These are phyloP conservation scores for Dolichallabes microphthalmus DNA, from an alignment of 2,113 vertebrate species.

Conservation along the genomic window DNA sequence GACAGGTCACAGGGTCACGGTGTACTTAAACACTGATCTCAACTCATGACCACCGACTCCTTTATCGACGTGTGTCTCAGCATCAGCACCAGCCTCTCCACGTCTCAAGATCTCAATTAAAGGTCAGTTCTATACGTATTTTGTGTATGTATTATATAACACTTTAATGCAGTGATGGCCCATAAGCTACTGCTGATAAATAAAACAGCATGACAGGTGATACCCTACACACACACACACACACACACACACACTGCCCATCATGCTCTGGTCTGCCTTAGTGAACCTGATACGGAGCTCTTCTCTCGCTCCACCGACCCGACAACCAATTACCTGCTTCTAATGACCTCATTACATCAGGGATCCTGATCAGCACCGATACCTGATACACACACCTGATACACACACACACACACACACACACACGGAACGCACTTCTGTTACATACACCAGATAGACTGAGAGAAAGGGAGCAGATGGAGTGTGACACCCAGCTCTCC, in stretches of 20 bases:
- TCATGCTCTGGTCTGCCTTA: constrained; percentile 13
- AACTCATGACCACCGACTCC: neutral
- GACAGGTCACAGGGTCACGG: neutral
- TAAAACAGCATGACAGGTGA: constrained; percentile 18
- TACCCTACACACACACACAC: constrained; percentile 15
- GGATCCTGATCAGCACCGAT: constrained; percentile 61
- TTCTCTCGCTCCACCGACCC: constrained; percentile 73
- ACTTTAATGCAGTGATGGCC: neutral
- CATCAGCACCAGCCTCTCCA: neutral
- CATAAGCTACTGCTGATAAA: constrained; percentile 8
- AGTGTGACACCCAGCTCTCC: constrained; percentile 4
- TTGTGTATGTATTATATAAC: neutral
- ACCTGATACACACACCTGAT: constrained; percentile 61
- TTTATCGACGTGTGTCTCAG: neutral
- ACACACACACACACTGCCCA: constrained; percentile 10
- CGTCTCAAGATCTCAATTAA: neutral
- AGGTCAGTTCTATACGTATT: neutral
- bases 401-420: constrained; percentile 50
- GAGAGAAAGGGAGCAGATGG: constrained; percentile 56
- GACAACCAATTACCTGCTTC: constrained; percentile 86
- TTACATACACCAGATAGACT: constrained; percentile 56
- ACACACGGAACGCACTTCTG: constrained; percentile 43
- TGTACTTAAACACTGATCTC: neutral
- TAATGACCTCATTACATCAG: constrained; percentile 93
- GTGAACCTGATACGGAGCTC: constrained; percentile 71